phyloP scores from a whole-genome alignment of 1,140 invertebrate species.

The Vanessa tameamea region DNA sequence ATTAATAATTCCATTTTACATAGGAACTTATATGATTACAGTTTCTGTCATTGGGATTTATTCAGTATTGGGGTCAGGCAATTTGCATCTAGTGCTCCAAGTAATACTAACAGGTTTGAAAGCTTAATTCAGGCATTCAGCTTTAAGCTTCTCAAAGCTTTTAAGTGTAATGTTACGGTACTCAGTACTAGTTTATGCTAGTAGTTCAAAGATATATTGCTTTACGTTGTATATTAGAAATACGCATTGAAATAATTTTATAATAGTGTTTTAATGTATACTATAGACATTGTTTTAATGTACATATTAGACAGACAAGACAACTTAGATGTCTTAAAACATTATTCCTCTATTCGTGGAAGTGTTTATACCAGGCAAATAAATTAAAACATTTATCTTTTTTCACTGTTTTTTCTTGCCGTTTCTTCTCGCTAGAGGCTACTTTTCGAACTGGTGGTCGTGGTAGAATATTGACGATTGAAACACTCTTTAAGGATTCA shows the following conservation, averaged over 20 bases:
- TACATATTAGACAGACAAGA: no score
- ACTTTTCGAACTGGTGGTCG: no score
- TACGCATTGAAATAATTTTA: neutral
- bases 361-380: no score
- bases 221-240: neutral
- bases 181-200: constrained; percentile 1
- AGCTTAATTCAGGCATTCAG: constrained; percentile 13
- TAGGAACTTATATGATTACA: no score
- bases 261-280: neutral
- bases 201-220: neutral
- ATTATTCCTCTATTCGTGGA: no score
- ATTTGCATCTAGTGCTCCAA: constrained; percentile 25
- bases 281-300: no score
- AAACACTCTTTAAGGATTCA: no score
- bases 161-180: constrained; percentile 6
- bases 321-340: no score
- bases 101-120: constrained; percentile 22
- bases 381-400: no score
- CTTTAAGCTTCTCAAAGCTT: neutral
- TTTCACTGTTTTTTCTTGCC: no score
- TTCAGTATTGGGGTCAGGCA: constrained; percentile 14
- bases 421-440: no score
- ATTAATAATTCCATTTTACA: neutral
- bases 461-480: no score
- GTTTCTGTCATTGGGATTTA: neutral